phyloP scores from a whole-genome alignment of 2,888 invertebrate species.

The Phlogophora meticulosa region DNA sequence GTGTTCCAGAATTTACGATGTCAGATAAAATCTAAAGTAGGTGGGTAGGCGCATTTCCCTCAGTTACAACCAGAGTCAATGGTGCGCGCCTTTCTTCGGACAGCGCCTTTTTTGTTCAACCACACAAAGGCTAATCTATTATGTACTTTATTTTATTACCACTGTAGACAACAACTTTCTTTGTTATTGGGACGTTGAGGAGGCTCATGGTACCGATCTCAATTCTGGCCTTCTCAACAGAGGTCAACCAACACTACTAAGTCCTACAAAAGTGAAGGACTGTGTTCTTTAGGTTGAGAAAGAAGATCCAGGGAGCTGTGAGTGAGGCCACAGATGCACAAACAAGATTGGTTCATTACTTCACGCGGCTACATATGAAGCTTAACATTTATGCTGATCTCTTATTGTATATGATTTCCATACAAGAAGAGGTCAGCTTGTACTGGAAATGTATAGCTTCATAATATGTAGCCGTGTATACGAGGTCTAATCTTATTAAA shows the following conservation, averaged over 20 bases:
- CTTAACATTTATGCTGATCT: no score
- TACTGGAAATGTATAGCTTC: no score
- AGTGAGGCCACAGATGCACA: not conserved
- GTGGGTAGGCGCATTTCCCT: conserved; percentile 10
- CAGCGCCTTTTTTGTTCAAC: conserved; percentile 37
- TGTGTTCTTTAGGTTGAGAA: not conserved
- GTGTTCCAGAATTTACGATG: conserved; percentile 36
- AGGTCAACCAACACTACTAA: not conserved
- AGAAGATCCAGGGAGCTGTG: not conserved
- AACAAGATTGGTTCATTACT: not conserved
- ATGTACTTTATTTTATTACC: conserved; percentile 44
- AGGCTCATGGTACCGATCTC: not conserved
- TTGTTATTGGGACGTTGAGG: conserved; percentile 27
- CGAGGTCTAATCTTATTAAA: no score
- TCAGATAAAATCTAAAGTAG: conserved; percentile 46
- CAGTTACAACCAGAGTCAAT: conserved; percentile 26
- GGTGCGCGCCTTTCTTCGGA: conserved; percentile 30
- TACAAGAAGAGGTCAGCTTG: no score
- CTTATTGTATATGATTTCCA: no score
- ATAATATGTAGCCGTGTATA: no score
- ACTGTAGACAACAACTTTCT: conserved; percentile 16
- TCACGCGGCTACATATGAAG: no score
- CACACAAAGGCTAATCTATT: conserved; percentile 47
- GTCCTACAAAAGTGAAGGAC: not conserved
- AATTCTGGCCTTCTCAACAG: not conserved